Percentiles rank a stretch among this genome's conserved stretches.
phyloP scores from a whole-genome alignment of 2,113 vertebrate genomes.

The Butastur rufipennis region DNA sequence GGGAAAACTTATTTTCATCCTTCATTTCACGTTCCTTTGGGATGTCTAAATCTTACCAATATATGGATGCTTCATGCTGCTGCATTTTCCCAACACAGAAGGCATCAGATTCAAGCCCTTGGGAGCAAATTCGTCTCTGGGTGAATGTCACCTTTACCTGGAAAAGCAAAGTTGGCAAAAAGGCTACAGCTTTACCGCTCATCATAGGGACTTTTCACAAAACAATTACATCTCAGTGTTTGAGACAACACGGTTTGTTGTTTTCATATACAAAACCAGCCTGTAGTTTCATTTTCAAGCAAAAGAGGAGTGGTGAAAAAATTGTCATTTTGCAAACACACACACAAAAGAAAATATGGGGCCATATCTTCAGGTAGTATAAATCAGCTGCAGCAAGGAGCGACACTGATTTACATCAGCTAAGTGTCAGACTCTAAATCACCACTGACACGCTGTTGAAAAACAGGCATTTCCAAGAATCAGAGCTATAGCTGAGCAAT shows the following conservation, averaged over 20 bases:
- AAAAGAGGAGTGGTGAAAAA: background rate
- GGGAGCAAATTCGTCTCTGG: background rate
- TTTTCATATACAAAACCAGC: background rate
- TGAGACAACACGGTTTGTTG: background rate
- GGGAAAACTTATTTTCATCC: background rate
- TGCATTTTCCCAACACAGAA: background rate
- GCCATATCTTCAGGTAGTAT: conserved; percentile 23
- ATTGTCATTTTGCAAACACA: background rate
- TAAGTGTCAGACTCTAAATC: conserved; percentile 43
- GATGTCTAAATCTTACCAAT: background rate
- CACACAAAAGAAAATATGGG: conserved; percentile 12
- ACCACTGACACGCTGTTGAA: background rate
- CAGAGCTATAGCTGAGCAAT: conserved; percentile 13
- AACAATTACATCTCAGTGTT: background rate
- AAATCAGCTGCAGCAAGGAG: conserved; percentile 24
- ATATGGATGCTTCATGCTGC: background rate
- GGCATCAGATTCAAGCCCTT: background rate
- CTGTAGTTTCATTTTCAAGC: background rate
- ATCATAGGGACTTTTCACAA: background rate
- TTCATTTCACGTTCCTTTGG: background rate
- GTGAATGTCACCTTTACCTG: background rate
- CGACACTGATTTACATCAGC: conserved; percentile 50
- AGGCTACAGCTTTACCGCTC: background rate
- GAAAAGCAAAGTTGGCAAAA: background rate
- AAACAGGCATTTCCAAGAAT: conserved; percentile 38